Evolutionary conservation across 1,140 invertebrate species (phyloP), one percentile per base, ranked within the genome.

Genomic region (Melipona quadrifasciata): DNA sequence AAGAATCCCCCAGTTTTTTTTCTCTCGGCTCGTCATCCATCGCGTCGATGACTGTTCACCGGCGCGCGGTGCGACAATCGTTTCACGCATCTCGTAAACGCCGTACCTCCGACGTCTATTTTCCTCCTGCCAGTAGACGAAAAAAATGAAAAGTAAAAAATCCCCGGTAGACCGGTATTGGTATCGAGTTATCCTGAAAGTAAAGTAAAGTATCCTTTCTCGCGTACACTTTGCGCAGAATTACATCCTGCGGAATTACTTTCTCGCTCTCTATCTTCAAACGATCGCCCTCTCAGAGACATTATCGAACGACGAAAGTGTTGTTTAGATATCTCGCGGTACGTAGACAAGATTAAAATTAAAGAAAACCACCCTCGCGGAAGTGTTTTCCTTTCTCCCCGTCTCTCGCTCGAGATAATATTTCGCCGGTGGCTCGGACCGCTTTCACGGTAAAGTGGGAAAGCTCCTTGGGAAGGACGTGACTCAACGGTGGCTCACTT

Each of bases 1-100:
- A 64, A 79, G 75, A 64, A 72, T 71, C 75, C 74, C 78, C 39
- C 58, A 80, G 80, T 73, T 82, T 85, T 80, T n/a, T 80, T 75
- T 79, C 0, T 39, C 16, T 57, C 21, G 39, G 27, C 19, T 14
- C 51, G 78, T 68, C 77, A 34, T 58, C 27, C n/a, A 24, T 0
- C 77, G 53, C 19, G 67, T 81, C 78, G 58, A 81, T 85, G 70
- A 74, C 78, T 68, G 68, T 85, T 74, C 78, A 80, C 4, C 51
- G 24, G 19, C 67, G 51, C 3, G 76, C 51, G n/a, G 34, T 11
- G 71, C 58, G 31, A 81, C 79, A 75, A 70, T 81, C 53, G 47
- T 75, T 81, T 81, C 84, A 57, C 68, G 53, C 84, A 67, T 80
- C 51, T 80, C 70, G 34, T 53, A 68, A 68, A 51, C 57, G 31